Base-by-base conservation (phyloP, 1,140 invertebrate species). In the Magallana angulata region DNA sequence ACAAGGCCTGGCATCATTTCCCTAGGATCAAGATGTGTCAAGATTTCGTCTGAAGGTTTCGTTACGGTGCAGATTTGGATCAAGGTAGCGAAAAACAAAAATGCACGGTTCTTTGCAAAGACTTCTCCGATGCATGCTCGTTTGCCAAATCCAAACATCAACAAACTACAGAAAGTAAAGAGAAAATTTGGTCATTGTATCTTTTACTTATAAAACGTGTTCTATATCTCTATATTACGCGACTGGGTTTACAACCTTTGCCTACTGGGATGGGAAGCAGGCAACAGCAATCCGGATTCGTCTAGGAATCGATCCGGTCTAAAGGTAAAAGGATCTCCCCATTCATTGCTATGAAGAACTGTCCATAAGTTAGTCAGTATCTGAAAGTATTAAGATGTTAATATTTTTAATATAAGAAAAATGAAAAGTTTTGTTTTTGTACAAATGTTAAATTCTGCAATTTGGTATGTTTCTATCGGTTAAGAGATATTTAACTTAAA, bases 321-420 rank as follows among this genome's bases (percentile, higher is more conserved):
- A 92, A 97, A 98, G 14, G 93, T 91, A 56, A 97, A 95, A 0
- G 98, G 97, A 36, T 97, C 94, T 6, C 89, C 88, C 97, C 97
- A 98, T 68, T 96, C 93, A 4, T 95, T 90, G 0, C 98, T 96
- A 95, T 97, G 97, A 92, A 98, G 97, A 36, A 98, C 95, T 8
- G 97, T 96, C 97, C 97, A 98, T 87, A 97, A 96, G 12, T 98
- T 93, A 0, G 97, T 97, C 14, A 82, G n/a, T 18, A 82, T 82
- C 81, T 82, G 48, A 9, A 82, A 82, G 36, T 48, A 48, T 48
- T 48, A 48, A 48, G 36, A 48, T 48, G 36, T 48, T 48, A 48
- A 4, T 48, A 48, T 48, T 48, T 48, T 48, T 4, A 4, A 48
- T 48, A 48, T 48, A 48, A 48, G 36, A 48, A 48, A 48, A 48